Evolutionary conservation across 2,797 vertebrate genomes (phyloP).

Genomic region (Gobio occitaniae): DNA sequence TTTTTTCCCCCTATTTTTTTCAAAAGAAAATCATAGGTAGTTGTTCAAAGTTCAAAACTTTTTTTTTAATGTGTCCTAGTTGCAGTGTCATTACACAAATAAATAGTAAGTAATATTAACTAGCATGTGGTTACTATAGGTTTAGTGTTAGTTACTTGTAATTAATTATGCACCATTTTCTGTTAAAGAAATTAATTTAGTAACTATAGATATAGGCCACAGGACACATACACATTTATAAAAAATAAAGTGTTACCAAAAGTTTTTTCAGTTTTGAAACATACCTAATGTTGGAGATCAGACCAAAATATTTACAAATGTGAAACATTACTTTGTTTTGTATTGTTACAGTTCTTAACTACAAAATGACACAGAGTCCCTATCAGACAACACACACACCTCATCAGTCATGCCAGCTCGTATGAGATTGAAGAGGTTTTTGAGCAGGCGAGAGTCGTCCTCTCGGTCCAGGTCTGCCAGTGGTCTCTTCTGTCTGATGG

Average conservation of each 20-base stretch:
- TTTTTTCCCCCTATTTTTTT: neutral
- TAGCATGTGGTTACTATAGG: neutral
- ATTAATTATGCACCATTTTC: no score
- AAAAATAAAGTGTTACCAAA: neutral
- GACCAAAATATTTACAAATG: neutral
- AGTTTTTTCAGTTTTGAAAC: no score
- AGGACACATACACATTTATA: neutral
- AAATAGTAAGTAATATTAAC: no score
- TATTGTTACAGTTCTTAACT: neutral
- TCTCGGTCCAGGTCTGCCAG: constrained; percentile 95
- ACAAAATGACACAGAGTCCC: neutral
- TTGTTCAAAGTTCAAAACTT: no score
- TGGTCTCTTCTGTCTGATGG: constrained; percentile 92
- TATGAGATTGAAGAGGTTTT: constrained; percentile 93
- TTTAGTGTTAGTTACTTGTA: no score
- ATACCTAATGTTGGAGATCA: neutral
- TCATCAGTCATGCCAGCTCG: constrained; percentile 97
- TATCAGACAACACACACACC: constrained; percentile 71
- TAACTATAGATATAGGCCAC: no score
- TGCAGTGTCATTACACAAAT: no score
- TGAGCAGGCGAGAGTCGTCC: constrained; percentile 91
- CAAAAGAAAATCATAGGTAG: no score
- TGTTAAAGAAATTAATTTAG: no score
- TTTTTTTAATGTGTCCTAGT: no score
- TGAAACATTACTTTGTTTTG: neutral